Percentiles rank a stretch among this genome's conserved stretches.
These are phyloP conservation scores for Hesperia comma DNA, from an alignment of 2,888 invertebrate genomes.

Conservation along the genomic window DNA sequence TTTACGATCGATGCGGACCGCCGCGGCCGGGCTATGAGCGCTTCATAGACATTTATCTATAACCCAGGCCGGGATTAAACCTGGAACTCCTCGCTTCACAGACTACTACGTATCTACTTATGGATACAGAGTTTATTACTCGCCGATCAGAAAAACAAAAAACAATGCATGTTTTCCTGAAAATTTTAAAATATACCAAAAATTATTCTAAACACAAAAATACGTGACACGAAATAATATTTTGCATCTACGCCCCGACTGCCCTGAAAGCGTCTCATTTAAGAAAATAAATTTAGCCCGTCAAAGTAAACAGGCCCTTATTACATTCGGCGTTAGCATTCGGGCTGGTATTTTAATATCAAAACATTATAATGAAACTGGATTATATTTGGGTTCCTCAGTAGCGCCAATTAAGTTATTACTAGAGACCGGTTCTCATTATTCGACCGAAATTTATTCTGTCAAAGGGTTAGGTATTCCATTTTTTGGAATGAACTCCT, in stretches of 20 bases:
- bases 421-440: too few species aligned
- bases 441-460: too few species aligned
- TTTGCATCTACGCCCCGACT: slow-evolving; percentile 4
- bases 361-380: slow-evolving; percentile 1
- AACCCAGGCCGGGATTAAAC: too few species aligned
- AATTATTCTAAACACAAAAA: slow-evolving; percentile 9
- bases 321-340: background rate
- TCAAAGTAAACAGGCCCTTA: slow-evolving; percentile 1
- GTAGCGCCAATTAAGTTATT: background rate
- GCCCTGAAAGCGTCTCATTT: slow-evolving; percentile 4
- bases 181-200: background rate
- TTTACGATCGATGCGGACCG: too few species aligned
- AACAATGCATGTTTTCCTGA: background rate
- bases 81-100: too few species aligned
- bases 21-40: too few species aligned
- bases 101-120: too few species aligned
- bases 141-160: too few species aligned
- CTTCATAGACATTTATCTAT: too few species aligned
- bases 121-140: too few species aligned
- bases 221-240: background rate
- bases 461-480: too few species aligned
- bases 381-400: background rate
- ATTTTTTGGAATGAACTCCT: too few species aligned
- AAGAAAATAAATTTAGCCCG: slow-evolving; percentile 6
- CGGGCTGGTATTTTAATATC: slow-evolving; percentile 3